phyloP scores from a whole-genome alignment of 2,888 invertebrate genomes.

The Tolmerus cingulatus region DNA sequence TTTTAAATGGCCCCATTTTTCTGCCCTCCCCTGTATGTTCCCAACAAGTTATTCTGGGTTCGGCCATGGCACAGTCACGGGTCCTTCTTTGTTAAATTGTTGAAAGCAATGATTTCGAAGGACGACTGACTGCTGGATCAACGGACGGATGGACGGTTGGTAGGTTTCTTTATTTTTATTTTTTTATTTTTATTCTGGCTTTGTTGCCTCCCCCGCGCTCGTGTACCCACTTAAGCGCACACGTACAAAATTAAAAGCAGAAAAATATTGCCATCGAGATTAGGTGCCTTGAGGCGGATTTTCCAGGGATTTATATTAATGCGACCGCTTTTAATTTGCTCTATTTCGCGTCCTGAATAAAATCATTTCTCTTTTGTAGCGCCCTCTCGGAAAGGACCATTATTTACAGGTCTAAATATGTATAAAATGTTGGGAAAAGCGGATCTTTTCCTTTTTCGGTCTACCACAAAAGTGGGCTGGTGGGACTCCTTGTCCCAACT shows the following conservation, averaged over 20 bases:
- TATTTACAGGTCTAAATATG: neutral
- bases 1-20: conserved; percentile 5
- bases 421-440: neutral
- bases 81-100: neutral
- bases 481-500: neutral
- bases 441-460: neutral
- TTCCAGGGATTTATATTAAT: neutral
- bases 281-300: neutral
- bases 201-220: neutral
- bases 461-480: neutral
- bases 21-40: neutral
- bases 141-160: neutral
- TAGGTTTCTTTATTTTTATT: neutral
- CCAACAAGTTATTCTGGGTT: neutral
- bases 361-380: neutral
- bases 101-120: neutral
- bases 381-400: neutral
- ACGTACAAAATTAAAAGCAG: neutral
- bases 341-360: neutral
- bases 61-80: neutral
- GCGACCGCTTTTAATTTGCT: neutral
- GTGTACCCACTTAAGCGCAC: neutral
- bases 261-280: neutral
- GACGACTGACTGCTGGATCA: neutral
- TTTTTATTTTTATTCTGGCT: neutral